A percentile compares a stretch with the other conserved stretches of the same genome.
phyloP scores from a whole-genome alignment of 2,797 vertebrate species.

The Heteromormyrus szaboi region DNA sequence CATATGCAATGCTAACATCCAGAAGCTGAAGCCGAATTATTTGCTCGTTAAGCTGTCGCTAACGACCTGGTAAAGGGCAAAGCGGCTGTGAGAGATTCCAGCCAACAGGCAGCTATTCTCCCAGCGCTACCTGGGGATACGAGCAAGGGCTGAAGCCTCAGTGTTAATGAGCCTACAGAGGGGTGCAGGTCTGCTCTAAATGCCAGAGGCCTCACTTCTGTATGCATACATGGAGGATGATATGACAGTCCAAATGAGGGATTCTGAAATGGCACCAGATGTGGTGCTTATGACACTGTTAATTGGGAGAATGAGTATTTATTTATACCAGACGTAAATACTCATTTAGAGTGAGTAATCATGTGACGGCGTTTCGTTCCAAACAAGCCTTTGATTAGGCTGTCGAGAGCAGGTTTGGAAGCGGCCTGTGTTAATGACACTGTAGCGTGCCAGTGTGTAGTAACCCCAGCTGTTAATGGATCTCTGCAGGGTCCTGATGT shows the following conservation, averaged over 20 bases:
- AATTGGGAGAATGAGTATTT: conserved; percentile 2
- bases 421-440: conserved; percentile 26
- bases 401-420: not conserved
- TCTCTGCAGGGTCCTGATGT: conserved; percentile 80
- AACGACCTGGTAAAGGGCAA: not conserved
- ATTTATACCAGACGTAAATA: not conserved
- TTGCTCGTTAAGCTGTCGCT: not conserved
- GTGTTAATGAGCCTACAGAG: not conserved
- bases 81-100: not conserved
- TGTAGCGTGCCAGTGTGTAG: not conserved
- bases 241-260: not conserved
- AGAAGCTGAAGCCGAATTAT: not conserved
- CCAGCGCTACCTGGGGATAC: not conserved
- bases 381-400: not conserved
- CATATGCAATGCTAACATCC: not conserved
- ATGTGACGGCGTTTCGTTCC: not conserved
- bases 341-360: not conserved
- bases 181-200: not conserved
- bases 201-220: not conserved
- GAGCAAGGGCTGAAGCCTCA: not conserved
- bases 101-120: not conserved
- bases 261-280: not conserved
- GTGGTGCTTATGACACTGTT: not conserved
- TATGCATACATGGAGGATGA: not conserved
- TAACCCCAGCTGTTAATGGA: not conserved